A percentile compares a stretch with the other conserved stretches of the same genome.
phyloP scores from a whole-genome alignment of 2,888 invertebrate species.

The Steinernema hermaphroditum region DNA sequence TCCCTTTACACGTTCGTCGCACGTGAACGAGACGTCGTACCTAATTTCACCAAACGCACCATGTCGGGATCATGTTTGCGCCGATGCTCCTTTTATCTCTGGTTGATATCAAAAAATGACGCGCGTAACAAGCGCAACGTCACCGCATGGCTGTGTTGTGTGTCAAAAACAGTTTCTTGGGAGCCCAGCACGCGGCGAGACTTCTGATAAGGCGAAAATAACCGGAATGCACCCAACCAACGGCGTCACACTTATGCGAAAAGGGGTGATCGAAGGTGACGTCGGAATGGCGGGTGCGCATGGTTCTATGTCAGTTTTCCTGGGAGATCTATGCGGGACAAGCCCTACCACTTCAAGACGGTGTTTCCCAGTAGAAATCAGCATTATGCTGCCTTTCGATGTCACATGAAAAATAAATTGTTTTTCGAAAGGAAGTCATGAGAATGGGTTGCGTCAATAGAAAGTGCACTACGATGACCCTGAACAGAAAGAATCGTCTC shows the following conservation, averaged over 20 bases:
- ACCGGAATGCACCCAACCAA: neutral
- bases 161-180: neutral
- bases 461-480: too few species aligned
- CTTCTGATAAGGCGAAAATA: neutral
- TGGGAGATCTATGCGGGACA: too few species aligned
- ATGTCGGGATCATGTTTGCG: neutral
- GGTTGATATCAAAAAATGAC: constrained; percentile 15
- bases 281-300: too few species aligned
- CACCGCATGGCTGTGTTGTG: neutral
- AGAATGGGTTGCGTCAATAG: too few species aligned
- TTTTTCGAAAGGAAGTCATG: too few species aligned
- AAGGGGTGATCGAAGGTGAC: neutral
- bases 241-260: neutral
- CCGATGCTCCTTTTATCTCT: neutral
- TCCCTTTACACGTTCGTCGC: neutral
- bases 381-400: too few species aligned
- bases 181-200: neutral
- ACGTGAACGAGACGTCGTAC: constrained; percentile 4
- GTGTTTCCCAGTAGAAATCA: too few species aligned
- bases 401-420: too few species aligned
- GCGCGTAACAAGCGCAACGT: neutral
- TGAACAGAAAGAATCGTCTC: too few species aligned
- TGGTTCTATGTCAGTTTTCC: too few species aligned
- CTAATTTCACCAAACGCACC: constrained; percentile 8
- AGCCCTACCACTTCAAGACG: too few species aligned